Percentiles rank a stretch among this genome's conserved stretches.
Evolutionary conservation across 30 jellyfish, hydroid and myxozoan genomes (phyloP).

Genomic region (Cassiopea xamachana): DNA sequence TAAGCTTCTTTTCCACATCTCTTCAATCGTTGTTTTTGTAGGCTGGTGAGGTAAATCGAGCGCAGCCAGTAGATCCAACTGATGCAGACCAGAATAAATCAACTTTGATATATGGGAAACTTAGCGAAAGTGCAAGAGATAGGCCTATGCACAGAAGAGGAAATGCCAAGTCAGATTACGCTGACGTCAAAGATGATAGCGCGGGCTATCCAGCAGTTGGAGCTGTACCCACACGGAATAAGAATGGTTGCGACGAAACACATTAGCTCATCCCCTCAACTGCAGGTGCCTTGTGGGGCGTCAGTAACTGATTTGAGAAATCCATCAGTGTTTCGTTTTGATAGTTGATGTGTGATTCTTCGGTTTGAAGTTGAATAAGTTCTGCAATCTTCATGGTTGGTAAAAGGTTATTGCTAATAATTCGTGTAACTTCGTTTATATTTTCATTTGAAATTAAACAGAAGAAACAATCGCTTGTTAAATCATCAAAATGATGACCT

Average conservation of each 20-base stretch:
- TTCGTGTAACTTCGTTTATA: too few species aligned
- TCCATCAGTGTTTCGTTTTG: background rate
- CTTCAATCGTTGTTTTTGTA: background rate
- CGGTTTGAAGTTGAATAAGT: too few species aligned
- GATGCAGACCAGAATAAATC: slow-evolving; percentile 39
- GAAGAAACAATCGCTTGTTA: too few species aligned
- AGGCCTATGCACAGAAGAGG: slow-evolving; percentile 15
- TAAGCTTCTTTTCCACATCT: background rate
- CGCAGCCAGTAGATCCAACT: slow-evolving; percentile 31
- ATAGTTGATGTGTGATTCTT: too few species aligned
- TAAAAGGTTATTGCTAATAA: too few species aligned
- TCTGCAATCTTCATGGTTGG: too few species aligned
- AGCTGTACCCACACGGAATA: slow-evolving; percentile 13
- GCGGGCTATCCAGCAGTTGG: slow-evolving; percentile 52
- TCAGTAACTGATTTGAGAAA: background rate
- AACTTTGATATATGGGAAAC: slow-evolving; percentile 38
- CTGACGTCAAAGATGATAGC: slow-evolving; percentile 44
- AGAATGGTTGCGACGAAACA: slow-evolving; percentile 39
- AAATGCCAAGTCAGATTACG: slow-evolving; percentile 34
- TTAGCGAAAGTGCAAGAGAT: slow-evolving; percentile 31
- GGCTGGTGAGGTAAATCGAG: slow-evolving; percentile 7
- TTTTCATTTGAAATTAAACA: too few species aligned
- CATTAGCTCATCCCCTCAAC: too few species aligned
- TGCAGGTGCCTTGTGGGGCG: too few species aligned
- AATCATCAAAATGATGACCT: too few species aligned